Evolutionary conservation across 1,140 invertebrate species (phyloP).

Genomic region (Thaumatotibia leucotreta): DNA sequence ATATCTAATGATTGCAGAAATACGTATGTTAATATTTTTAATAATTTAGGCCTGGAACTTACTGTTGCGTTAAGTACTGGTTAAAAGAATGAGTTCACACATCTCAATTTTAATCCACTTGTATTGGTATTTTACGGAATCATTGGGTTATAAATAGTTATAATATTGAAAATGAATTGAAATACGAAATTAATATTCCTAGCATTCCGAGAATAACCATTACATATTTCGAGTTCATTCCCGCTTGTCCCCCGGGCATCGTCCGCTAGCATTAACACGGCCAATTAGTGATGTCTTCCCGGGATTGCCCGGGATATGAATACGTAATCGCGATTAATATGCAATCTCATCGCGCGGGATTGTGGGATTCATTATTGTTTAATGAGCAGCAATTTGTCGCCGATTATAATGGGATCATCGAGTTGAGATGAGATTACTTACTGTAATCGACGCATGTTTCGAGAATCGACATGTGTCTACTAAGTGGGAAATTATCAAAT

Average conservation of each 20-base stretch:
- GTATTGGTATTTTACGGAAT: too few species aligned
- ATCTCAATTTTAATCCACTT: too few species aligned
- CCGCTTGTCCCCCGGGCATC: neutral
- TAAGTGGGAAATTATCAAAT: neutral
- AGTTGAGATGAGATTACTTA: neutral
- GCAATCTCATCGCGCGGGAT: neutral
- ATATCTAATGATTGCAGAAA: too few species aligned
- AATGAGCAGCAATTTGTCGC: neutral
- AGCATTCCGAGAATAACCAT: neutral
- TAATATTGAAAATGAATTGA: neutral
- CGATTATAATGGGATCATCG: neutral
- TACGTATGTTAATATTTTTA: too few species aligned
- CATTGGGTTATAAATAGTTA: too few species aligned
- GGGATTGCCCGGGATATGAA: neutral
- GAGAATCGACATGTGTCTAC: neutral
- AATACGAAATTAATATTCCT: neutral
- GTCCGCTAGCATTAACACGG: slow-evolving; percentile 9
- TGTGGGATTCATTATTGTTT: neutral
- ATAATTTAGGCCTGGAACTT: too few species aligned
- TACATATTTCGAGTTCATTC: neutral
- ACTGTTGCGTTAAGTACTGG: too few species aligned
- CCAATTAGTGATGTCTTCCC: slow-evolving; percentile 8
- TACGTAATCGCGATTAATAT: slow-evolving; percentile 10
- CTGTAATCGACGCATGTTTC: neutral
- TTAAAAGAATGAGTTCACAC: too few species aligned